Percentiles rank a stretch among this genome's conserved stretches.
Conservation (phyloP, 2,888 invertebrate species). For the Timema podura region DNA sequence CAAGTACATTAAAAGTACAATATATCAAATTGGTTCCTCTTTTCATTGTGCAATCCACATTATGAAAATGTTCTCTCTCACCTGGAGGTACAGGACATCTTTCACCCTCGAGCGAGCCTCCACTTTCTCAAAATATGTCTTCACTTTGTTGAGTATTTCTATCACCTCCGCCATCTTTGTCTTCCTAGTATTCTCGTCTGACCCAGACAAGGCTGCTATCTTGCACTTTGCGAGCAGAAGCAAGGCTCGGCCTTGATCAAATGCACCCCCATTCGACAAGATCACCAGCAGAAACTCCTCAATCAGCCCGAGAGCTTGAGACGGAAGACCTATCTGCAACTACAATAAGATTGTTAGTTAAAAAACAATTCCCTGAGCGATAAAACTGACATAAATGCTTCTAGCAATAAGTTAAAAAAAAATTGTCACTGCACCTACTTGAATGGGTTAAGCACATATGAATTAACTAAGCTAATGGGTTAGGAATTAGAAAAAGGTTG, state of each 20-base stretch:
- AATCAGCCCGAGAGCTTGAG: slow-evolving; percentile 67
- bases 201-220: slow-evolving; percentile 58
- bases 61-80: slow-evolving; percentile 38
- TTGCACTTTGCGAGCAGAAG: slow-evolving; percentile 75
- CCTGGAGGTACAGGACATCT: slow-evolving; percentile 67
- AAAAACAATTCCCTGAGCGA: slow-evolving; percentile 11
- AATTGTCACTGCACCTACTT: neutral
- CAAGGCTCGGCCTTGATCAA: slow-evolving; percentile 73
- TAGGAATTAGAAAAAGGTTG: no score
- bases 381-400: neutral
- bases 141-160: slow-evolving; percentile 61
- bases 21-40: neutral
- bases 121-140: slow-evolving; percentile 65
- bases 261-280: slow-evolving; percentile 75
- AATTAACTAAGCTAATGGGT: no score
- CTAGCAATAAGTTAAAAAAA: neutral
- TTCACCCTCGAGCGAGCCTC: slow-evolving; percentile 73
- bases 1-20: neutral
- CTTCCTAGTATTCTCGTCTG: slow-evolving; percentile 47
- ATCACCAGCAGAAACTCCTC: slow-evolving; percentile 66
- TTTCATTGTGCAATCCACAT: neutral
- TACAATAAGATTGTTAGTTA: slow-evolving; percentile 41
- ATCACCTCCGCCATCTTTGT: slow-evolving; percentile 55
- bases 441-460: no score
- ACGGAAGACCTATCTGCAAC: slow-evolving; percentile 69